These are phyloP conservation scores for Neogobius melanostomus DNA, from an alignment of 2,113 vertebrate species.

Conservation along the genomic window DNA sequence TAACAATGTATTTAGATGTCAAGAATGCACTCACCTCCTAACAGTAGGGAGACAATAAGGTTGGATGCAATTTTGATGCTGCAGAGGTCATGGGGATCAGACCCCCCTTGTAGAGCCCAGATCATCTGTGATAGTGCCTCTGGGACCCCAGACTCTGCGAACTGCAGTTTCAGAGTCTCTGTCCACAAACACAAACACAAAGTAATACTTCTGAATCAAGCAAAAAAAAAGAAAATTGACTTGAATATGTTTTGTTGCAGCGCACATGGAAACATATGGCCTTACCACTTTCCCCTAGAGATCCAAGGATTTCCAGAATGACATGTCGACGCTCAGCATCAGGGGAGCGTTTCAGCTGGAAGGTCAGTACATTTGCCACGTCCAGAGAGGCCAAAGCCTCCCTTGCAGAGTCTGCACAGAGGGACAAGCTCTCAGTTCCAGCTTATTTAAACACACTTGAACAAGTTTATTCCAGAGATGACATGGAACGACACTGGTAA, in stretches of 20 bases:
- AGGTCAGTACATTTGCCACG: conserved; percentile 78
- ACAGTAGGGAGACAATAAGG: conserved; percentile 85
- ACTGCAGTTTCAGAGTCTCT: conserved; percentile 86
- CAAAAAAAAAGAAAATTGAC: neutral
- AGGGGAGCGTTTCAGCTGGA: conserved; percentile 81
- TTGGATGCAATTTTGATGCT: conserved; percentile 87
- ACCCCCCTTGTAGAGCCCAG: conserved; percentile 75
- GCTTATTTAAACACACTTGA: too few relatives aligned
- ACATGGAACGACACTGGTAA: too few relatives aligned
- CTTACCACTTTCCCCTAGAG: conserved; percentile 85
- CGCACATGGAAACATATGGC: too few relatives aligned
- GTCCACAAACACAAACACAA: conserved; percentile 24
- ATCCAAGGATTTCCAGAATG: conserved; percentile 84
- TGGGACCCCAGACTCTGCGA: conserved; percentile 83
- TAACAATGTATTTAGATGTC: neutral
- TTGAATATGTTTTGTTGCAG: too few relatives aligned
- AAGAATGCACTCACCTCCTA: conserved; percentile 78
- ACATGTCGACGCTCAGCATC: conserved; percentile 85
- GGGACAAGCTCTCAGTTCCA: neutral
- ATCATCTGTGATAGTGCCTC: conserved; percentile 83
- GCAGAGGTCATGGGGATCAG: conserved; percentile 82
- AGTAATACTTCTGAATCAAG: neutral
- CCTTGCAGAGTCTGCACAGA: conserved; percentile 78
- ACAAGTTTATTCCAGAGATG: too few relatives aligned
- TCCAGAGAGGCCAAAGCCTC: conserved; percentile 80